phyloP scores from a whole-genome alignment of 2,888 invertebrate species.

The Apamea epomidion region DNA sequence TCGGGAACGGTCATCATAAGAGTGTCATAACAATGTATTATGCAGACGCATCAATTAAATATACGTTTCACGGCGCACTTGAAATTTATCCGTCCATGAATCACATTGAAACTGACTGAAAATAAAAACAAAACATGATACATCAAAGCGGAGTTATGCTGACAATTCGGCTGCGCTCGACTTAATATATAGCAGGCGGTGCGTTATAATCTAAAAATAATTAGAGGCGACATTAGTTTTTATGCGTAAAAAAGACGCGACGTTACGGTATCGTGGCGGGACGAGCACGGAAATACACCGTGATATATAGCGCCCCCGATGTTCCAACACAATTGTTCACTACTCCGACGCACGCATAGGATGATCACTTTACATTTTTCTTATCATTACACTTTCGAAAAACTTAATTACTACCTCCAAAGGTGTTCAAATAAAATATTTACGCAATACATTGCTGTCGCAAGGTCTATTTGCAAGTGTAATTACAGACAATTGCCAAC shows the following conservation, averaged over 20 bases:
- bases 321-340: conserved; percentile 83
- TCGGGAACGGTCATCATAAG: conserved; percentile 73
- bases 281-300: conserved; percentile 86
- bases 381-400: conserved; percentile 17
- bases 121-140: conserved; percentile 90
- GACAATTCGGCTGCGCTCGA: conserved; percentile 88
- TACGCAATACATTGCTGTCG: conserved; percentile 53
- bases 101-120: conserved; percentile 86
- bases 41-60: conserved; percentile 85
- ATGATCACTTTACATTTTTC: conserved; percentile 71
- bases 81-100: conserved; percentile 88
- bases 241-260: conserved; percentile 89
- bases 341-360: conserved; percentile 77
- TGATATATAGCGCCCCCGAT: conserved; percentile 85
- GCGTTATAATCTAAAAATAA: conserved; percentile 91
- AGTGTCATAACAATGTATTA: conserved; percentile 85
- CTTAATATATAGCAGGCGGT: conserved; percentile 89
- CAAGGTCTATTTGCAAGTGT: conserved; percentile 71
- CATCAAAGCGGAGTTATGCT: conserved; percentile 90
- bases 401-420: conserved; percentile 15
- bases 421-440: conserved; percentile 57
- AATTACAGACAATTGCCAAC: conserved; percentile 73
- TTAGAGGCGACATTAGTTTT: conserved; percentile 90
- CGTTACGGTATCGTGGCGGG: conserved; percentile 80
- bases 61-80: conserved; percentile 84